Evolutionary conservation across 2,888 invertebrate species (phyloP), one percentile per base, ranked within the genome.

Genomic region (Anthoptus insignis): DNA sequence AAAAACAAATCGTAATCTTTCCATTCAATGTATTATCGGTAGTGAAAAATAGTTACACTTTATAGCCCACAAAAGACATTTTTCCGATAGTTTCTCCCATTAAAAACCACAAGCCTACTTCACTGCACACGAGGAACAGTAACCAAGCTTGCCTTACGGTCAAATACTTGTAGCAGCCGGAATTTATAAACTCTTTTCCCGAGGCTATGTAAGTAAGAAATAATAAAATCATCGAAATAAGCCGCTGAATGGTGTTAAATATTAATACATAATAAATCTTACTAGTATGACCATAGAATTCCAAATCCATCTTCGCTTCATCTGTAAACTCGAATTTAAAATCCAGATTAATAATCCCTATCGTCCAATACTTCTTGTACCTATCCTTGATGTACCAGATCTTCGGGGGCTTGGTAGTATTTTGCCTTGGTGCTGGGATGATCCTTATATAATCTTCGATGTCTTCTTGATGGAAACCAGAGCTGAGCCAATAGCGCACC

Each of bases 11-110:
- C 19, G 16, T 11, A 42, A 42, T 42, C 11, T 19, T 19, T 11
- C 11, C 19, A 42, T 19, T 3, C 42, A 39, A 19, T 42, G 3
- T 42, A 42, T 42, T 42, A 19, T 19, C 19, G 4, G 19, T 19
- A 19, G 11, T 42, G 9, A 42, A 42, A 42, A 1, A 42, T 8
- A 19, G 39, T 75, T 76, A 84, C n/a, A 89, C 88, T 74, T 82
- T 76, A 65, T 91, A 91, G 13, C 90, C 91, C 52, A 91, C 85
- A 50, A 91, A 66, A 70, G 86, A 87, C 74, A 83, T 77, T 73
- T 91, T 91, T 3, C 90, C 91, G 54, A 91, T 81, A 22, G 88
- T 88, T 75, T 91, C 91, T 1, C 91, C 91, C 9, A 90, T 66
- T 68, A 76, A 91, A 68, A 90, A 91, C 91, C 91, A 91, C 37